Evolutionary conservation across 2,797 vertebrate genomes (phyloP).

Genomic region (Myotis pilosus): DNA sequence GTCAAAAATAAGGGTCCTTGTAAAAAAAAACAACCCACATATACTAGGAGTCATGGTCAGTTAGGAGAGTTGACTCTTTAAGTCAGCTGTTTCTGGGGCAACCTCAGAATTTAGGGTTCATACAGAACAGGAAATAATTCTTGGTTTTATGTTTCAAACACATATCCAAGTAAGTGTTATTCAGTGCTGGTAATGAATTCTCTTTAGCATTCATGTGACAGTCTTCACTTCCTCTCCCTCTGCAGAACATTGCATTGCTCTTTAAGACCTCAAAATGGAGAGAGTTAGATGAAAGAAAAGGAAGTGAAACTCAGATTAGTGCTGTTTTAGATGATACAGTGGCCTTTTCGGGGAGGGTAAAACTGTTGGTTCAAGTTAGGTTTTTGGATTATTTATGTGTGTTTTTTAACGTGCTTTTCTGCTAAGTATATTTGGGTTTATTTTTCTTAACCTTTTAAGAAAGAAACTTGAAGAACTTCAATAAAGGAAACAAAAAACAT

Average conservation of each 20-base stretch:
- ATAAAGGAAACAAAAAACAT: not conserved
- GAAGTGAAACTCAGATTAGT: not conserved
- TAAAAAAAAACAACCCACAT: not conserved
- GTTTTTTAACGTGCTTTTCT: conserved; percentile 28
- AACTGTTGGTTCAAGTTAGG: not conserved
- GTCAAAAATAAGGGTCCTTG: not conserved
- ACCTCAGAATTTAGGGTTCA: conserved; percentile 44
- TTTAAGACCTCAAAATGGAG: not conserved
- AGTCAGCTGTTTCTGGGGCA: not conserved
- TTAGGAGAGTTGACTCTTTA: not conserved
- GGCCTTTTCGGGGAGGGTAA: not conserved
- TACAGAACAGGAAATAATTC: conserved; percentile 29
- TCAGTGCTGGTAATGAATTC: not conserved
- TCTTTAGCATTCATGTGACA: conserved; percentile 25
- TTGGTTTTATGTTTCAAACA: conserved; percentile 37
- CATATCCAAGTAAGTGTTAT: not conserved
- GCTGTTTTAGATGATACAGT: not conserved
- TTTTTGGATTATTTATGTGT: not conserved
- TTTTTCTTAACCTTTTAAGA: conserved; percentile 40
- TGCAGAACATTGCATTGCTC: not conserved
- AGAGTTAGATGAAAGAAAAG: not conserved
- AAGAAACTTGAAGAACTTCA: conserved; percentile 18
- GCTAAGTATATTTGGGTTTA: not conserved
- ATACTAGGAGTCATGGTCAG: not conserved
- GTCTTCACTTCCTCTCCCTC: conserved; percentile 1